Percentiles rank a stretch among this genome's conserved stretches.
These are phyloP conservation scores for Gerosis bhagava DNA, from an alignment of 2,888 invertebrate genomes.

Conservation along the genomic window DNA sequence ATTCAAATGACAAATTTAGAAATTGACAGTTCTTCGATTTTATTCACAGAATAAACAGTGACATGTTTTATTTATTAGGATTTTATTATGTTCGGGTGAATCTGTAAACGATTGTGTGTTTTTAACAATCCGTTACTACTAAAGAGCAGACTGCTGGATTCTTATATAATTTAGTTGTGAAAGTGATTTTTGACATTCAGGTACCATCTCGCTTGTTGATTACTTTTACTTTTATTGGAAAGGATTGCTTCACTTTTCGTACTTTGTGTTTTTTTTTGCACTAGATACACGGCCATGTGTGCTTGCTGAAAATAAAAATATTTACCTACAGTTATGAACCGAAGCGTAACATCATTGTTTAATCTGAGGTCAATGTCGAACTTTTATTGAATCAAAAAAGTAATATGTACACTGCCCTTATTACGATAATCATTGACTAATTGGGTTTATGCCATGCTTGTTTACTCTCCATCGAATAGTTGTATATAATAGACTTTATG, in stretches of 20 bases:
- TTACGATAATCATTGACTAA: constrained; percentile 19
- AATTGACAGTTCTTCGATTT: constrained; percentile 53
- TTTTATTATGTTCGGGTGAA: constrained; percentile 34
- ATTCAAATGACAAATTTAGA: constrained; percentile 42
- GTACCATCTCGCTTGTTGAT: constrained; percentile 56
- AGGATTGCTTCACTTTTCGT: constrained; percentile 16
- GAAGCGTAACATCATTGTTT: constrained; percentile 3
- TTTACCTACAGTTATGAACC: constrained; percentile 13
- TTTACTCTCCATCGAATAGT: constrained; percentile 4
- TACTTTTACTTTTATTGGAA: constrained; percentile 56
- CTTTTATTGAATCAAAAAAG: constrained; percentile 35
- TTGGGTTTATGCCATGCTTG: constrained; percentile 18
- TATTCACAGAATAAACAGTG: constrained; percentile 51
- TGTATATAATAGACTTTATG: constrained; percentile 1
- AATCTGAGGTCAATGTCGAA: constrained; percentile 40
- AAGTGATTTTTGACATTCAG: constrained; percentile 49
- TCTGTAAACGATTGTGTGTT: constrained; percentile 31
- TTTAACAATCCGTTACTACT: constrained; percentile 28
- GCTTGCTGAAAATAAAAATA: constrained; percentile 9
- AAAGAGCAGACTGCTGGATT: constrained; percentile 26
- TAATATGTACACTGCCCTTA: constrained; percentile 12
- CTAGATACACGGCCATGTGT: constrained; percentile 18
- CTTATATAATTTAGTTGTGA: constrained; percentile 41
- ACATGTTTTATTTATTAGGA: constrained; percentile 40
- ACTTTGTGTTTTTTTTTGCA: constrained; percentile 13